These are phyloP conservation scores for Sussaba pulchella DNA, from an alignment of 2,888 invertebrate species.

Conservation along the genomic window DNA sequence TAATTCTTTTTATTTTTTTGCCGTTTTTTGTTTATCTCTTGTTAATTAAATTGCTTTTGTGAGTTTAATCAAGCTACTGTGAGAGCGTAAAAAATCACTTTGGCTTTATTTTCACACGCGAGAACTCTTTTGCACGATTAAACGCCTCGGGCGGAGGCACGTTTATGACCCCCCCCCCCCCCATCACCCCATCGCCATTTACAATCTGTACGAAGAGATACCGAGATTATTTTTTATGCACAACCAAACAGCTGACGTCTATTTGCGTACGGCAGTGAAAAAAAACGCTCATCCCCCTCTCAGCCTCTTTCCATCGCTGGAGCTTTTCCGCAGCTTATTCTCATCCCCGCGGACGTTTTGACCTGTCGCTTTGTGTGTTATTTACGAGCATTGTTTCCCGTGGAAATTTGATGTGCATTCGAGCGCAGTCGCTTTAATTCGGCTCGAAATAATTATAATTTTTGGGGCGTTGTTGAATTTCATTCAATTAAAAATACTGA, in stretches of 20 bases:
- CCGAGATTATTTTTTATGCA: neutral
- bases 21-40: no score
- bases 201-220: constrained; percentile 2
- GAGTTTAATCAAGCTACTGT: neutral
- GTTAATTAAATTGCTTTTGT: constrained; percentile 27
- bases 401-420: neutral
- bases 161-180: no score
- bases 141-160: neutral
- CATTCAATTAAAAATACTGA: no score
- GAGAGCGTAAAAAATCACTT: constrained; percentile 10
- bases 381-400: neutral
- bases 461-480: no score
- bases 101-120: neutral
- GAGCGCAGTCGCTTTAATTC: neutral
- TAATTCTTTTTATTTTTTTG: no score
- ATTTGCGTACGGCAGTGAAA: constrained; percentile 19
- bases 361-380: neutral
- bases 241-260: constrained; percentile 8
- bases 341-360: neutral
- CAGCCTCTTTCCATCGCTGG: constrained; percentile 1
- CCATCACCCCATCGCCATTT: no score
- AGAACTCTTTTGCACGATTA: neutral
- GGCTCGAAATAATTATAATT: no score
- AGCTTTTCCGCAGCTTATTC: neutral
- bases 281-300: no score